A percentile compares a stretch with the other conserved stretches of the same genome.
Conservation (phyloP, 1,140 invertebrate genomes). For the Belonocnema kinseyi region DNA sequence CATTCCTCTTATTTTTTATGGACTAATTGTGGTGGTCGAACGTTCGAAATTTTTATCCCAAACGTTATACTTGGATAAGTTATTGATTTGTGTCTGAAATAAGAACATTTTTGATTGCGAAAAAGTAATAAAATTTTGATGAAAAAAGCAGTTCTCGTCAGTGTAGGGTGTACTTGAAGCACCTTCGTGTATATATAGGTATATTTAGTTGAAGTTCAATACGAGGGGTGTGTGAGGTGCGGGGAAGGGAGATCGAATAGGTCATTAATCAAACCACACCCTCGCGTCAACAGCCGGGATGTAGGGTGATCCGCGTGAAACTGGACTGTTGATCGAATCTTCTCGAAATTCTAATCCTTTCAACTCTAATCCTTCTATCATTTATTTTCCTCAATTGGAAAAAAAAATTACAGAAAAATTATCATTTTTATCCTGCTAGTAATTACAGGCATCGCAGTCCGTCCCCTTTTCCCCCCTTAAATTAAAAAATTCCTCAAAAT, state of each 20-base stretch:
- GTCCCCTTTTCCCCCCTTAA: no score
- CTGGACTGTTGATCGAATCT: slow-evolving; percentile 21
- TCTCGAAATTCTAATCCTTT: slow-evolving; percentile 6
- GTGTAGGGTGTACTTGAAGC: slow-evolving; percentile 46
- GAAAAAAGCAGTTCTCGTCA: background rate
- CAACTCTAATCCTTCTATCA: background rate
- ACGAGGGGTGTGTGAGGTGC: slow-evolving; percentile 64
- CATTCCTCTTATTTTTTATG: no score
- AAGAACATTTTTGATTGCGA: background rate
- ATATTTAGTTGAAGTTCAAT: slow-evolving; percentile 71
- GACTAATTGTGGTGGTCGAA: no score
- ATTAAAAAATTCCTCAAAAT: no score
- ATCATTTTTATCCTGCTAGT: no score
- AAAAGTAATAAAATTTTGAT: background rate
- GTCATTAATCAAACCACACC: slow-evolving; percentile 76
- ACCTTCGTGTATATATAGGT: slow-evolving; percentile 59
- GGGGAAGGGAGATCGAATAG: slow-evolving; percentile 69
- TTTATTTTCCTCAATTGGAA: background rate
- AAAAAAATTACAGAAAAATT: no score
- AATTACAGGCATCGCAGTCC: no score
- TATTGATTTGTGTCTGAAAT: no score
- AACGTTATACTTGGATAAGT: no score
- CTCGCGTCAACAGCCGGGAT: slow-evolving; percentile 67
- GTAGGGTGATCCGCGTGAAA: slow-evolving; percentile 69
- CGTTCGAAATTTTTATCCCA: no score